Conservation (phyloP, 1,140 invertebrate genomes). For the Papilio xuthus region DNA sequence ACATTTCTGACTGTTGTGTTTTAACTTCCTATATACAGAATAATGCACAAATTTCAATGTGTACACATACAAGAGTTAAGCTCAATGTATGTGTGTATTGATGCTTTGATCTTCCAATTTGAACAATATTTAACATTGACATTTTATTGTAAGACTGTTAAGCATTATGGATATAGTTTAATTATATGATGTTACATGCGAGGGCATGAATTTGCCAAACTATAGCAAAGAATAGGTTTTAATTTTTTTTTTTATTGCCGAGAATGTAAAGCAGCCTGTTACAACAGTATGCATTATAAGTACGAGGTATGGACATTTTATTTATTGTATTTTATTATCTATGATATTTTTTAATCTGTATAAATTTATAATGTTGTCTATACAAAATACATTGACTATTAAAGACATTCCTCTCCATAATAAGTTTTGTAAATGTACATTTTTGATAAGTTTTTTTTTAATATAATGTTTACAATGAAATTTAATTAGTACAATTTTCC, state of each 20-base stretch:
- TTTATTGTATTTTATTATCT: neutral
- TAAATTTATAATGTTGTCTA: neutral
- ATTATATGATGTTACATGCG: neutral
- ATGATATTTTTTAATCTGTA: neutral
- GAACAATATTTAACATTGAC: neutral
- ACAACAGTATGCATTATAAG: neutral
- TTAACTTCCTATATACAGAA: no score
- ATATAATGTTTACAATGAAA: neutral
- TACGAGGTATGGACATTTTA: neutral
- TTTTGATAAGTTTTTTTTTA: neutral
- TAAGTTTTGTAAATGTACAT: neutral
- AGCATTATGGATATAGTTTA: neutral
- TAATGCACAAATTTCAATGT: no score
- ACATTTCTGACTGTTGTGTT: neutral
- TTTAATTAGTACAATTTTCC: neutral
- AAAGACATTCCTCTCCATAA: neutral
- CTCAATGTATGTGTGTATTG: no score
- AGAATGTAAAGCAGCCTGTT: neutral
- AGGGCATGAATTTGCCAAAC: neutral
- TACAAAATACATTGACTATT: neutral
- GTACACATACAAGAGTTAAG: no score
- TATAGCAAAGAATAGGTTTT: neutral
- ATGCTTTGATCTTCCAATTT: slow-evolving; percentile 2
- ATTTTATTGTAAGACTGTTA: slow-evolving; percentile 12
- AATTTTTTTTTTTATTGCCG: neutral